Evolutionary conservation across 2,888 invertebrate genomes (phyloP).

Genomic region (Patella caerulea): DNA sequence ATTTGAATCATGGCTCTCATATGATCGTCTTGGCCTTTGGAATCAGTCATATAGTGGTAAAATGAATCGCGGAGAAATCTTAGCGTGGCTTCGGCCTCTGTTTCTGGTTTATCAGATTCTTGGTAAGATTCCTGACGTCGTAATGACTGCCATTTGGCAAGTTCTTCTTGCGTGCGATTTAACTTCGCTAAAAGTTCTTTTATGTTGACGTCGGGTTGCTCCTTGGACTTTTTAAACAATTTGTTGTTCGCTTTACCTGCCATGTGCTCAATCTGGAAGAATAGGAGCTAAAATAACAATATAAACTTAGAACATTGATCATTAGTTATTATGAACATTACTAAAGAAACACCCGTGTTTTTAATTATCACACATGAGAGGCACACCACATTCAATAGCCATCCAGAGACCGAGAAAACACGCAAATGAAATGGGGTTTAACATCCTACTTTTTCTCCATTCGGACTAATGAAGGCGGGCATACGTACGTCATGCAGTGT

Average conservation of each 20-base stretch:
- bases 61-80: slow-evolving; percentile 64
- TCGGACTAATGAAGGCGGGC: too few relatives aligned
- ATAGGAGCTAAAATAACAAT: slow-evolving; percentile 7
- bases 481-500: too few relatives aligned
- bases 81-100: slow-evolving; percentile 61
- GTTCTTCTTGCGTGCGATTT: slow-evolving; percentile 59
- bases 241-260: slow-evolving; percentile 42
- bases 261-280: slow-evolving; percentile 59
- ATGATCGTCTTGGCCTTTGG: slow-evolving; percentile 54
- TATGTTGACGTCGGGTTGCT: slow-evolving; percentile 44
- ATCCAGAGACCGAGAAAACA: too few relatives aligned
- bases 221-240: slow-evolving; percentile 8
- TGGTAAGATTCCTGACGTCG: slow-evolving; percentile 60
- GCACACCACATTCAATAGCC: too few relatives aligned
- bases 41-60: slow-evolving; percentile 63
- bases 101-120: slow-evolving; percentile 56
- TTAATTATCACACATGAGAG: too few relatives aligned
- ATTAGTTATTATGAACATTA: too few relatives aligned
- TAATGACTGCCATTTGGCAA: slow-evolving; percentile 66
- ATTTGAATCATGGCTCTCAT: slow-evolving; percentile 65
- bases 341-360: too few relatives aligned
- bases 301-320: neutral
- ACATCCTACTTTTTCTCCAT: too few relatives aligned
- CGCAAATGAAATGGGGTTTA: too few relatives aligned
- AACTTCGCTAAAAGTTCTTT: slow-evolving; percentile 62